phyloP scores from a whole-genome alignment of 2,797 vertebrate genomes.

The Clarias platycephalus region DNA sequence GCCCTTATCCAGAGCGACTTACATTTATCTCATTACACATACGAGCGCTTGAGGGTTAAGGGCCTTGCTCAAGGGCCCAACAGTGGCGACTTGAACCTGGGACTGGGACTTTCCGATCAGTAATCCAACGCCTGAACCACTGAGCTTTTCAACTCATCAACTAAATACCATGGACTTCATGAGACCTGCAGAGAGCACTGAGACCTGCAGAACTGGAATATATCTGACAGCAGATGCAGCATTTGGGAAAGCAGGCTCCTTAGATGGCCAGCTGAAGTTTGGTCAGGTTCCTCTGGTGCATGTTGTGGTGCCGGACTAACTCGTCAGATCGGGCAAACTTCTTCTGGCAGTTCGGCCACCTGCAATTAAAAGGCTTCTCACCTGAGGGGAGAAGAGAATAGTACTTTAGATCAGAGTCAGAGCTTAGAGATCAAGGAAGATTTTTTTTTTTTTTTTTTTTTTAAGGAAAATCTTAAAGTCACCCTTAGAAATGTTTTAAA shows the following conservation, averaged over 20 bases:
- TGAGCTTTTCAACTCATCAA: not conserved
- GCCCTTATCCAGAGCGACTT: too few species aligned
- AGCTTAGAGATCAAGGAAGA: constrained; percentile 9
- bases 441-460: not conserved
- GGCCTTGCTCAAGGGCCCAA: too few species aligned
- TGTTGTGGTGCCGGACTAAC: constrained; percentile 97
- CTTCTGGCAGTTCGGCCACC: constrained; percentile 99
- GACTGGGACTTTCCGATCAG: too few species aligned
- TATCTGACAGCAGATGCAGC: constrained; percentile 36
- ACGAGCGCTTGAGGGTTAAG: too few species aligned
- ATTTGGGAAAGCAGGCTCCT: constrained; percentile 46
- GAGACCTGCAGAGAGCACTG: constrained; percentile 10
- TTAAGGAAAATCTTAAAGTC: constrained; percentile 25
- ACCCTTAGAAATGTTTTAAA: not conserved
- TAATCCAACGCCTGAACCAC: too few species aligned
- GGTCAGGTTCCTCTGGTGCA: constrained; percentile 99
- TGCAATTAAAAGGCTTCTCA: constrained; percentile 97
- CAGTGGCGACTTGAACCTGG: too few species aligned
- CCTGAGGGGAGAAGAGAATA: constrained; percentile 71
- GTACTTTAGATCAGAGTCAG: constrained; percentile 20
- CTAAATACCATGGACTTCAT: constrained; percentile 29
- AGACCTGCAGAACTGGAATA: constrained; percentile 35
- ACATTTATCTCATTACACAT: too few species aligned
- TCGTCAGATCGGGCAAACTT: constrained; percentile 98
- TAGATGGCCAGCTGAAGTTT: constrained; percentile 94